phyloP scores from a whole-genome alignment of 2,113 vertebrate species.

The Sylvia atricapilla region DNA sequence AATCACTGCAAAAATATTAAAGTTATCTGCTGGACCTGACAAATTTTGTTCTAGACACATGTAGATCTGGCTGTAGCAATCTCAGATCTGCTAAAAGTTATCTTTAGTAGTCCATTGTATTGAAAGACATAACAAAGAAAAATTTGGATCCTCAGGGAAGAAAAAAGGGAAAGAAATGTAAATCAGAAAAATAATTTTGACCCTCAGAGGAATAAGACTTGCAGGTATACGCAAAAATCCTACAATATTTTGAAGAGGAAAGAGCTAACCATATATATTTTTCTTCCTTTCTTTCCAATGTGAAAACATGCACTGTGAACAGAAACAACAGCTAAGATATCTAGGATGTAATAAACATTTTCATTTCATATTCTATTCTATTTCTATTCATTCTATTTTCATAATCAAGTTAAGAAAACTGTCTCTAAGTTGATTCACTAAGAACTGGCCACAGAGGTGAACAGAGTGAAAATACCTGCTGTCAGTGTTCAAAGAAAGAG shows the following conservation, averaged over 20 bases:
- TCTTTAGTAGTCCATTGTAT: not conserved
- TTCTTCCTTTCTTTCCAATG: not conserved
- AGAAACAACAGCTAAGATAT: not conserved
- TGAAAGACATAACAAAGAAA: not conserved
- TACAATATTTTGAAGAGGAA: not conserved
- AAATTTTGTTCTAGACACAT: not conserved
- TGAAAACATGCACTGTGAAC: not conserved
- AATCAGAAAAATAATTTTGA: not conserved
- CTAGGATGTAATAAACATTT: not conserved
- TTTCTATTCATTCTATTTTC: not conserved
- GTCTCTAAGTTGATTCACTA: not conserved
- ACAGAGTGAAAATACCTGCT: not conserved
- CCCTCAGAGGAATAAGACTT: not conserved
- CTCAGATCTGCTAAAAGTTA: not conserved
- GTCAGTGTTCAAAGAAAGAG: not conserved
- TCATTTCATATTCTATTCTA: not conserved
- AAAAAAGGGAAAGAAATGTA: not conserved
- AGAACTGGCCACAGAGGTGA: not conserved
- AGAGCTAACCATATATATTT: fast-evolving
- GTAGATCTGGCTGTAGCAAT: not conserved
- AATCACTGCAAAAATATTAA: not conserved
- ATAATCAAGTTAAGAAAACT: not conserved
- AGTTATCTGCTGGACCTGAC: not conserved
- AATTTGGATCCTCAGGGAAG: not conserved
- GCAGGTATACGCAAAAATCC: not conserved